phyloP scores from a whole-genome alignment of 2,113 vertebrate genomes.

The Camelus dromedarius region DNA sequence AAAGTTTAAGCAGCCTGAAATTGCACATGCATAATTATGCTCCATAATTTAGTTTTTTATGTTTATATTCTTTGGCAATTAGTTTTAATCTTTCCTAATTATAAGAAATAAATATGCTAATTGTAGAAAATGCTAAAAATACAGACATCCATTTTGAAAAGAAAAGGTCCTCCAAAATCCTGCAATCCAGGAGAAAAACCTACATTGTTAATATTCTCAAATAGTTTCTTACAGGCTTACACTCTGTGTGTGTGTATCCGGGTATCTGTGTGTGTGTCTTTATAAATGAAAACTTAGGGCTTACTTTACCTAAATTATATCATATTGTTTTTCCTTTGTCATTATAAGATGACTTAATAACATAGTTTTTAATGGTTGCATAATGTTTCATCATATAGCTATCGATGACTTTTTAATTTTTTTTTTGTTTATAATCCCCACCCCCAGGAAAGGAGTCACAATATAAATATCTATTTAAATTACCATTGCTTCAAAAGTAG shows the following conservation, averaged over 20 bases:
- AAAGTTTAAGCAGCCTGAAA: neutral
- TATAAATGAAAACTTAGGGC: neutral
- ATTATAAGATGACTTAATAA: neutral
- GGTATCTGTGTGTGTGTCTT: neutral
- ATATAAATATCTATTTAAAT: neutral
- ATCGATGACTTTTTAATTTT: neutral
- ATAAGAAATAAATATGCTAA: constrained; percentile 12
- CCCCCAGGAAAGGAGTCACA: neutral
- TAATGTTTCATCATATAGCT: neutral
- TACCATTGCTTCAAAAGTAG: constrained; percentile 5
- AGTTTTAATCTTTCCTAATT: neutral
- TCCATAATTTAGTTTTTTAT: neutral
- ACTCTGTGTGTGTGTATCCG: neutral
- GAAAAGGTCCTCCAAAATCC: neutral
- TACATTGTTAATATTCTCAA: neutral
- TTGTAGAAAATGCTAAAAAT: constrained; percentile 27
- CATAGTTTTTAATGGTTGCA: neutral
- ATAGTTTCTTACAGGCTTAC: neutral
- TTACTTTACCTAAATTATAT: constrained; percentile 46
- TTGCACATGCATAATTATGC: neutral
- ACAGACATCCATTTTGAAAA: neutral
- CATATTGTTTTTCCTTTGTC: neutral
- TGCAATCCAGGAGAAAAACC: neutral
- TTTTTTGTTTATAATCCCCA: neutral
- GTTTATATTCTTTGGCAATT: neutral